Percentiles rank a stretch among this genome's conserved stretches.
Conservation (phyloP, 2,888 invertebrate genomes). For the Drosophila maculinotata region DNA sequence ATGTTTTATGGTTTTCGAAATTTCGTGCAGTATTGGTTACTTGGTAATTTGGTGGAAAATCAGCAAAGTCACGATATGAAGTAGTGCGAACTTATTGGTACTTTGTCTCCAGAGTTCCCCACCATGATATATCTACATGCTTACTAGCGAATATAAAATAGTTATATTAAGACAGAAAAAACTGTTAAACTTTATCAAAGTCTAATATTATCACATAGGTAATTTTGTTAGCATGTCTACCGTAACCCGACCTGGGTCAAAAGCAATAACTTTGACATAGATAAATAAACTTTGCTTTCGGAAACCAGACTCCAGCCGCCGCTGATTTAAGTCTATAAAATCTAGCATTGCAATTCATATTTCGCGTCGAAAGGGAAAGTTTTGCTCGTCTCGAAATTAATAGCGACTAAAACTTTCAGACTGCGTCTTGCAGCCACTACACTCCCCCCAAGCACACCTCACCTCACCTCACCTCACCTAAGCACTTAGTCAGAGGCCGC, state of each 20-base stretch:
- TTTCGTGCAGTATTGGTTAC: conserved; percentile 28
- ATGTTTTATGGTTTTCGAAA: conserved; percentile 71
- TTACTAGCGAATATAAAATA: too few relatives aligned
- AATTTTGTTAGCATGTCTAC: too few relatives aligned
- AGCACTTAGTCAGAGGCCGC: conserved; percentile 16
- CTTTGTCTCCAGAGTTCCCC: conserved; percentile 16
- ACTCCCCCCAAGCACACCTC: not conserved
- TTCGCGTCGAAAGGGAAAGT: conserved; percentile 57
- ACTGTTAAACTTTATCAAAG: too few relatives aligned
- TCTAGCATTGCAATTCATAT: conserved; percentile 53
- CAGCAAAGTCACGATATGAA: conserved; percentile 42
- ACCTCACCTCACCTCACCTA: conserved; percentile 2
- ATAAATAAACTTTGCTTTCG: conserved; percentile 21
- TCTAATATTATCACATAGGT: too few relatives aligned
- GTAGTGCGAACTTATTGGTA: conserved; percentile 39
- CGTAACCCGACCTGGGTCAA: too few relatives aligned
- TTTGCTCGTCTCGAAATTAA: conserved; percentile 58
- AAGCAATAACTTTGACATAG: not conserved
- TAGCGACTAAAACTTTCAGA: conserved; percentile 67
- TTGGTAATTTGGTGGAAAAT: conserved; percentile 55
- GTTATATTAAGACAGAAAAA: too few relatives aligned
- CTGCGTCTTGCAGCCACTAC: conserved; percentile 20
- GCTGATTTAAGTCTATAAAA: conserved; percentile 30
- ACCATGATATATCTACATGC: too few relatives aligned
- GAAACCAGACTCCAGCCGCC: conserved; percentile 21